Conservation (phyloP, 1,140 invertebrate genomes). For the Penaeus indicus region DNA sequence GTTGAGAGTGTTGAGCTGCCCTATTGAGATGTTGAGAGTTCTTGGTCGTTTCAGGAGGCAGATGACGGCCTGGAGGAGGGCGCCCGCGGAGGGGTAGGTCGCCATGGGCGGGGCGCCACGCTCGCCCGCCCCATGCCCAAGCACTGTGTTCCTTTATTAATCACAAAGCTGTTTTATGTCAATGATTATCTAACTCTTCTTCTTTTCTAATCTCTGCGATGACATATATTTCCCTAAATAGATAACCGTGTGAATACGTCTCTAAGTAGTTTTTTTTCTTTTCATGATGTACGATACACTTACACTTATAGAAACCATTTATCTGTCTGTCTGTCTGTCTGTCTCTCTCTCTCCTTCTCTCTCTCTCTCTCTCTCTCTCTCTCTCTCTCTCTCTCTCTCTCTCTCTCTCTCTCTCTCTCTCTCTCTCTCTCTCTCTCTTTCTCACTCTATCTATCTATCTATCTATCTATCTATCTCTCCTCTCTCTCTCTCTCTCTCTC, state of each 20-base stretch:
- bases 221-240: no score
- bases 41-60: slow-evolving; percentile 57
- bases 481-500: not conserved
- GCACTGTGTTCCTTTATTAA: not conserved
- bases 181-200: no score
- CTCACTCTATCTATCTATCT: not conserved
- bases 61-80: slow-evolving; percentile 47
- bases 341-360: slow-evolving; percentile 30
- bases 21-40: slow-evolving; percentile 46
- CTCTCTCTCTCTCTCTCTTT: not conserved
- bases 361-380: slow-evolving; percentile 39
- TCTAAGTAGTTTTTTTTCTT: not conserved
- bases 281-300: not conserved
- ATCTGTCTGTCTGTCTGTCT: slow-evolving; percentile 34
- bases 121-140: not conserved
- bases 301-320: not conserved
- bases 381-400: not conserved
- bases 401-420: not conserved
- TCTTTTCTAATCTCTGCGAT: no score
- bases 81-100: slow-evolving; percentile 54
- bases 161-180: no score
- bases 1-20: no score
- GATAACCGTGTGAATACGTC: no score
- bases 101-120: not conserved
- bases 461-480: not conserved